These are phyloP conservation scores for Meghimatium bilineatum DNA, from an alignment of 2,888 invertebrate genomes.

Conservation along the genomic window DNA sequence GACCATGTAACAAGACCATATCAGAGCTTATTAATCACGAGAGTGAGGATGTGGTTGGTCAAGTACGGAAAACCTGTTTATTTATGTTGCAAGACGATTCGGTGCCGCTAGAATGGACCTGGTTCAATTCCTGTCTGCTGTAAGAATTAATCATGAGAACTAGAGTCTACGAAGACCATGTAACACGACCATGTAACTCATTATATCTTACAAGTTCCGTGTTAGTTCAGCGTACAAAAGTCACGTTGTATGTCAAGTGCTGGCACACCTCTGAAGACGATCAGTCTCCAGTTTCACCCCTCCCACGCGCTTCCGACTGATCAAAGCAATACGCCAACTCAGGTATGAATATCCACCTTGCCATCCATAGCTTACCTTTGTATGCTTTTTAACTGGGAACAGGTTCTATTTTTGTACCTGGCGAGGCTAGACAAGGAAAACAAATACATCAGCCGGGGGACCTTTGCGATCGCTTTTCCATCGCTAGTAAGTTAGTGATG, in stretches of 20 bases:
- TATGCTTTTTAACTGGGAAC: neutral
- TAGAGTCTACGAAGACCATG: too few relatives aligned
- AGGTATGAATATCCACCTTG: conserved; percentile 16
- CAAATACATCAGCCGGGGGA: conserved; percentile 6
- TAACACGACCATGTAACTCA: too few relatives aligned
- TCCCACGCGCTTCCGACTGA: conserved; percentile 25
- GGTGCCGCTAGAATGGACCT: too few relatives aligned
- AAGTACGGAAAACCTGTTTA: too few relatives aligned
- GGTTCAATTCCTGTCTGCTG: too few relatives aligned
- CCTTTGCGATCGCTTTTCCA: conserved; percentile 1
- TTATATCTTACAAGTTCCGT: too few relatives aligned
- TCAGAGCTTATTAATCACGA: too few relatives aligned
- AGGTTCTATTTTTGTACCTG: conserved; percentile 17
- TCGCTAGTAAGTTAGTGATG: conserved; percentile 1
- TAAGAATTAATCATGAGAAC: too few relatives aligned
- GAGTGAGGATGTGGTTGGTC: too few relatives aligned
- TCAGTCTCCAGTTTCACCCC: conserved; percentile 14
- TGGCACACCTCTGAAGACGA: neutral
- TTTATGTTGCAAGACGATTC: too few relatives aligned
- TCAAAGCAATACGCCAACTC: conserved; percentile 6
- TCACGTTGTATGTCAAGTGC: neutral
- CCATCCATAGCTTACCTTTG: neutral
- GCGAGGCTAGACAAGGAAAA: conserved; percentile 18
- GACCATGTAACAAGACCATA: too few relatives aligned
- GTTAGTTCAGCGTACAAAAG: too few relatives aligned